These are phyloP conservation scores for Lithophane leautieri DNA, from an alignment of 2,888 invertebrate genomes.

Conservation along the genomic window DNA sequence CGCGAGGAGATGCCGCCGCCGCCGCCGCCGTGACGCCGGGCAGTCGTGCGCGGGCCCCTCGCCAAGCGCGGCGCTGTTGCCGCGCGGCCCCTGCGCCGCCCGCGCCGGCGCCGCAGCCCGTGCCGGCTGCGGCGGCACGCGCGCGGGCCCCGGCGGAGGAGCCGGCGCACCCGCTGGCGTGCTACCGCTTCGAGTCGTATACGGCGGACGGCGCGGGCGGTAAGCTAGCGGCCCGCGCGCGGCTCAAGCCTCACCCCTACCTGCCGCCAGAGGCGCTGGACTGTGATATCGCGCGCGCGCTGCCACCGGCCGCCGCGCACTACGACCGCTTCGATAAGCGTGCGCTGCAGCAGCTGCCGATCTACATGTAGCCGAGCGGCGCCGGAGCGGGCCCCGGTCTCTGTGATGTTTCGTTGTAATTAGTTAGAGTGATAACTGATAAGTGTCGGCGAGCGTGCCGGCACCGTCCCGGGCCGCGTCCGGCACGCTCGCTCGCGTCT, in stretches of 20 bases:
- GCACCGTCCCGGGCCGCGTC: slow-evolving; percentile 62
- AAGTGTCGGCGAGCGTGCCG: slow-evolving; percentile 73
- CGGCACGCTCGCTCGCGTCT: slow-evolving; percentile 58
- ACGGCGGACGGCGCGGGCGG: slow-evolving; percentile 73
- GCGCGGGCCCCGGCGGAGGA: slow-evolving; percentile 69
- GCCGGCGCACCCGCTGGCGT: slow-evolving; percentile 68
- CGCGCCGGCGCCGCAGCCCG: slow-evolving; percentile 75
- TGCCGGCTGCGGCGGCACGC: slow-evolving; percentile 72
- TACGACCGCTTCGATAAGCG: slow-evolving; percentile 89
- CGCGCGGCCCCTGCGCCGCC: slow-evolving; percentile 73
- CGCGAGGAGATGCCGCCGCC: slow-evolving; percentile 89
- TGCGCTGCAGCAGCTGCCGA: slow-evolving; percentile 88
- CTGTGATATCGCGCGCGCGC: slow-evolving; percentile 87
- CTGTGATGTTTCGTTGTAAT: slow-evolving; percentile 87
- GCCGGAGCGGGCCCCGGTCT: slow-evolving; percentile 76
- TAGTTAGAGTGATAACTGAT: slow-evolving; percentile 85
- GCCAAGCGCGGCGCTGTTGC: slow-evolving; percentile 74
- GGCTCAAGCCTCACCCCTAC: slow-evolving; percentile 81
- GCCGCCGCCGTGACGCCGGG: slow-evolving; percentile 75
- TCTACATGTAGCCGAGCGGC: slow-evolving; percentile 86
- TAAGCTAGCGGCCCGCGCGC: slow-evolving; percentile 75
- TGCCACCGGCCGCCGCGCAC: slow-evolving; percentile 81
- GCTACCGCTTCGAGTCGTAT: slow-evolving; percentile 78
- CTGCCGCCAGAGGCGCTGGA: slow-evolving; percentile 78
- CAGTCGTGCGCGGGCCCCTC: slow-evolving; percentile 70